Evolutionary conservation across 2,888 invertebrate species (phyloP).

Genomic region (Caenorhabditis doughertyi): DNA sequence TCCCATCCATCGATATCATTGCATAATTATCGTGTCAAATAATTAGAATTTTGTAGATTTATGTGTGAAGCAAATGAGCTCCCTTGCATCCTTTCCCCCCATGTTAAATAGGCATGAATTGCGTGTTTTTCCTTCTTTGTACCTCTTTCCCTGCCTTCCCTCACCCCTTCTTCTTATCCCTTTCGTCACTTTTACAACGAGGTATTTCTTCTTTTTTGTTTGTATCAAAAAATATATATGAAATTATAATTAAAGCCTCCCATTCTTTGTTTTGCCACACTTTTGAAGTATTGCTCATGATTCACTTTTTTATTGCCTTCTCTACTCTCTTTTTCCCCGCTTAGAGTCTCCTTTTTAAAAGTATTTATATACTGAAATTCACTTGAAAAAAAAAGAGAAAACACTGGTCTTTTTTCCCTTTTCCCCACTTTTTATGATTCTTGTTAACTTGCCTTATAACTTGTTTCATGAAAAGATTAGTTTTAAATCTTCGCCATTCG

Average conservation of each 20-base stretch:
- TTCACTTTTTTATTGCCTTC: slow-evolving; percentile 30
- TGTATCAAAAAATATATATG: neutral
- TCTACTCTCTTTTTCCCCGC: slow-evolving; percentile 2
- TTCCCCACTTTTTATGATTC: slow-evolving; percentile 32
- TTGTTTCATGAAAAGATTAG: slow-evolving; percentile 40
- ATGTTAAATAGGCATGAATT: slow-evolving; percentile 52
- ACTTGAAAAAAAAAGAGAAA: slow-evolving; percentile 42
- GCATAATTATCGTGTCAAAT: slow-evolving; percentile 60
- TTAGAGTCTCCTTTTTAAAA: slow-evolving; percentile 24
- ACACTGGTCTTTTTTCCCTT: neutral
- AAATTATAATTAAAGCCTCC: neutral
- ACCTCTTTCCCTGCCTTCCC: slow-evolving; percentile 11
- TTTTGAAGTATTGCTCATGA: slow-evolving; percentile 57
- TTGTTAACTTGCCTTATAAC: slow-evolving; percentile 52
- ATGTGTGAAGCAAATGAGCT: slow-evolving; percentile 21
- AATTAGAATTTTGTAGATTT: slow-evolving; percentile 6
- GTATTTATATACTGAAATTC: slow-evolving; percentile 51
- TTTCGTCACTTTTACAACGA: slow-evolving; percentile 32
- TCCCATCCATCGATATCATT: slow-evolving; percentile 29
- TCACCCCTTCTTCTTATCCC: neutral
- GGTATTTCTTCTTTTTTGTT: slow-evolving; percentile 20
- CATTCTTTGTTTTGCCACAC: neutral
- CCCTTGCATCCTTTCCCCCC: slow-evolving; percentile 37
- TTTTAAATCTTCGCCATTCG: neutral
- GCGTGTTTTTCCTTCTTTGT: slow-evolving; percentile 26